These are phyloP conservation scores for Drosophila burlai DNA, from an alignment of 1,140 invertebrate species.

Conservation along the genomic window DNA sequence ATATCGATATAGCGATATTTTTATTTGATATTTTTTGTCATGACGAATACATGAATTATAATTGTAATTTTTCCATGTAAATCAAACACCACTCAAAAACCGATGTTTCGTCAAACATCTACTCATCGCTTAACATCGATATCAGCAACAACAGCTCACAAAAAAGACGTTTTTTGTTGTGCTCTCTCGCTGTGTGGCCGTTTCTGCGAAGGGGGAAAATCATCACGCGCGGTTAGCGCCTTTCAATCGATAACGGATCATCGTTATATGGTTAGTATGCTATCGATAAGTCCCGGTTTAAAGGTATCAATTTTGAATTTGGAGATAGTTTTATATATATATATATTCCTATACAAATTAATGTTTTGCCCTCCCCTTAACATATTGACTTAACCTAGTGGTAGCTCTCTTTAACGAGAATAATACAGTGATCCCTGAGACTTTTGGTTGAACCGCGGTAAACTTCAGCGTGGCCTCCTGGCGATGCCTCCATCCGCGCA, in stretches of 20 bases:
- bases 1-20: too few species aligned
- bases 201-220: neutral
- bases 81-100: too few species aligned
- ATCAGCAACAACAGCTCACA: neutral
- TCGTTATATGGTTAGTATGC: neutral
- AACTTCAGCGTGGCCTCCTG: slow-evolving; percentile 36
- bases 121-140: too few species aligned
- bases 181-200: slow-evolving; percentile 30
- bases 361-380: slow-evolving; percentile 21
- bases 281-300: neutral
- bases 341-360: neutral
- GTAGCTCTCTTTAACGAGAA: slow-evolving; percentile 34
- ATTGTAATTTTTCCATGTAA: too few species aligned
- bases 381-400: slow-evolving; percentile 8
- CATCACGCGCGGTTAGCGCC: neutral
- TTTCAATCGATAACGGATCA: neutral
- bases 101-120: too few species aligned
- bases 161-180: slow-evolving; percentile 43
- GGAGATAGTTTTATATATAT: neutral
- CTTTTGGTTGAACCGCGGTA: neutral
- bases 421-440: slow-evolving; percentile 53
- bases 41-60: too few species aligned
- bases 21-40: too few species aligned
- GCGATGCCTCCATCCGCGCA: slow-evolving; percentile 54
- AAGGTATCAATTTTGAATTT: slow-evolving; percentile 3